These are phyloP conservation scores for Solenopsis fugax DNA, from an alignment of 1,140 invertebrate genomes.

Conservation along the genomic window DNA sequence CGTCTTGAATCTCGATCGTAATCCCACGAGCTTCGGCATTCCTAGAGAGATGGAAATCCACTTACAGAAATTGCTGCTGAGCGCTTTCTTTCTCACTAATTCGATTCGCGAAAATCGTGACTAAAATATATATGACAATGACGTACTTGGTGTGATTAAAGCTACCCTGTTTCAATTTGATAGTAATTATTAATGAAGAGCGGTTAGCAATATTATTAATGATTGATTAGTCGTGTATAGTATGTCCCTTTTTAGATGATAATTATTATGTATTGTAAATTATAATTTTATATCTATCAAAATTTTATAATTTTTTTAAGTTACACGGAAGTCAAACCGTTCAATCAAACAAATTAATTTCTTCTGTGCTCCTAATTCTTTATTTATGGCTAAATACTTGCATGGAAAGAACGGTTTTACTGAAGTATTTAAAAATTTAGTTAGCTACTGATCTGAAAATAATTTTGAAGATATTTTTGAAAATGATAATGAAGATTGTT, in stretches of 20 bases:
- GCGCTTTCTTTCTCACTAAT: constrained; percentile 49
- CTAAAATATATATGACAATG: constrained; percentile 27
- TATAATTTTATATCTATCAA: neutral
- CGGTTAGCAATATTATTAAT: neutral
- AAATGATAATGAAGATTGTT: no score
- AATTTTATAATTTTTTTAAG: neutral
- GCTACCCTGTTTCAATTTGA: neutral
- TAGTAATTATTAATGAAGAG: neutral
- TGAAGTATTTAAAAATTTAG: no score
- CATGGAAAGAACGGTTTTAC: no score
- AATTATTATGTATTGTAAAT: neutral
- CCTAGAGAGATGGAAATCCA: constrained; percentile 43
- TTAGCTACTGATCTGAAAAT: no score
- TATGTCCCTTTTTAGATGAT: neutral
- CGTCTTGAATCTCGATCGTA: constrained; percentile 46
- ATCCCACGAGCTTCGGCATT: constrained; percentile 36
- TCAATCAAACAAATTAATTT: neutral
- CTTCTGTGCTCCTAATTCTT: neutral
- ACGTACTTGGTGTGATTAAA: constrained; percentile 11
- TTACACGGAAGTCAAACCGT: neutral
- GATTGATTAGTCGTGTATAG: neutral
- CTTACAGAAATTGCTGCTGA: constrained; percentile 58
- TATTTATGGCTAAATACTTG: neutral
- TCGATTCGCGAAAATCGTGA: constrained; percentile 34
- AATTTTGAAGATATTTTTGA: no score